Percentiles rank a stretch among this genome's conserved stretches.
Evolutionary conservation across 2,888 invertebrate genomes (phyloP).

Genomic region (Nezara viridula): DNA sequence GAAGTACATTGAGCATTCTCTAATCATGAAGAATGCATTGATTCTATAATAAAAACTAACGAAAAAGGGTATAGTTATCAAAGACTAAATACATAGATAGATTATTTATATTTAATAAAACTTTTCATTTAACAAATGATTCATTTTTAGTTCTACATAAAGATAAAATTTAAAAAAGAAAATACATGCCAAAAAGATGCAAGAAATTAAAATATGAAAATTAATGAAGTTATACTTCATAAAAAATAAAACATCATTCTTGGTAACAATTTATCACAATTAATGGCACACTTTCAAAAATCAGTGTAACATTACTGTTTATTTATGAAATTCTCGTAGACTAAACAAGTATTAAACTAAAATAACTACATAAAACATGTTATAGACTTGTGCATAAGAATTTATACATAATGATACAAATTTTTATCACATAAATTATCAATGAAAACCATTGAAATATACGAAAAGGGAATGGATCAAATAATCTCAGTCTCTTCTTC

Average conservation of each 20-base stretch:
- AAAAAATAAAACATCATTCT: conserved; percentile 20
- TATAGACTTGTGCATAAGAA: conserved; percentile 22
- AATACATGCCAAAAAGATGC: neutral
- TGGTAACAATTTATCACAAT: conserved; percentile 53
- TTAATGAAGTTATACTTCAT: neutral
- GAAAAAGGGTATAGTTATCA: neutral
- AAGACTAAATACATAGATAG: neutral
- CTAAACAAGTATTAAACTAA: neutral
- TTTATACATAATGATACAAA: conserved; percentile 51
- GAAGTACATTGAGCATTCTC: too few species aligned
- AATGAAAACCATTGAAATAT: neutral
- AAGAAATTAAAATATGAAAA: neutral
- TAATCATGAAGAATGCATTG: neutral
- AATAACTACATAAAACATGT: conserved; percentile 43
- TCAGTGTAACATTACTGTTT: conserved; percentile 42
- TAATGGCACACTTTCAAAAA: conserved; percentile 56
- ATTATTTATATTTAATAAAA: conserved; percentile 38
- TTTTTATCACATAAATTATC: conserved; percentile 49
- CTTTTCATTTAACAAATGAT: neutral
- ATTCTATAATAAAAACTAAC: neutral
- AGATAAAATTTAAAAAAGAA: conserved; percentile 10
- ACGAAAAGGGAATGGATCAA: conserved; percentile 35
- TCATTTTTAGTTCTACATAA: neutral
- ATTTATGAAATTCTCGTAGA: neutral
- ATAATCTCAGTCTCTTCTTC: conserved; percentile 35